Evolutionary conservation across 1,140 invertebrate species (phyloP), one percentile per base, ranked within the genome.

Genomic region (Aphaenogaster floridana): DNA sequence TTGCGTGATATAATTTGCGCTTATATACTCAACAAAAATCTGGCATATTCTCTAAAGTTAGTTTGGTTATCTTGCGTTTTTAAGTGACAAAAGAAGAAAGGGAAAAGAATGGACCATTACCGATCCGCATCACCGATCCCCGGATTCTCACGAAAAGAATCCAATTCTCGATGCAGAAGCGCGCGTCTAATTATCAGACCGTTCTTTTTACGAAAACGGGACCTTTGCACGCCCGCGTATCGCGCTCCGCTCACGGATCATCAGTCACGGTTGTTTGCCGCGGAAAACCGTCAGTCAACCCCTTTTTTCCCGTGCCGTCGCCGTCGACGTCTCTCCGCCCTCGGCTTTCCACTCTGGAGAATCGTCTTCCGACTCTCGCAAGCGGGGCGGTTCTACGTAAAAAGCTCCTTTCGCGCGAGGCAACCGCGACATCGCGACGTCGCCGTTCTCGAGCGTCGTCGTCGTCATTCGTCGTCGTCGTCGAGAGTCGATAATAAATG

Each of bases 201-300:
- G 80, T 61, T 76, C 69, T 61, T 84, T 76, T 84, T 83, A 54
- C 54, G 63, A n/a, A 13, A 57, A 39, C 15, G 69, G 36, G 42
- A 63, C 69, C 39, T 50, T 36, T 63, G 21, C 84, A 76, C 76
- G 85, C 17, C 9, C 39, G 39, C 42, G 42, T 86, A 86, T 81
- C 64, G 85, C 52, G 59, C 50, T 79, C 68, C 77, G 42, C 21
- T 54, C 77, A 86, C 50, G 85, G 77, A 86, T 86, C 85, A 86
- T 86, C 85, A 86, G 85, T 86, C 85, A 86, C 85, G 77, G 85
- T 86, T 86, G 85, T 86, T 86, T 86, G 64, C 77, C 48, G 76
- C 77, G 84, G 74, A 80, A 86, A 80, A 86, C 74, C 84, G 74
- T 86, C 84, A 86, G 80, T 76, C 80, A 84, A 77, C 36, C 48